Evolutionary conservation across 2,888 invertebrate genomes (phyloP), one percentile per base, ranked within the genome.

Genomic region (Drosophila recens): DNA sequence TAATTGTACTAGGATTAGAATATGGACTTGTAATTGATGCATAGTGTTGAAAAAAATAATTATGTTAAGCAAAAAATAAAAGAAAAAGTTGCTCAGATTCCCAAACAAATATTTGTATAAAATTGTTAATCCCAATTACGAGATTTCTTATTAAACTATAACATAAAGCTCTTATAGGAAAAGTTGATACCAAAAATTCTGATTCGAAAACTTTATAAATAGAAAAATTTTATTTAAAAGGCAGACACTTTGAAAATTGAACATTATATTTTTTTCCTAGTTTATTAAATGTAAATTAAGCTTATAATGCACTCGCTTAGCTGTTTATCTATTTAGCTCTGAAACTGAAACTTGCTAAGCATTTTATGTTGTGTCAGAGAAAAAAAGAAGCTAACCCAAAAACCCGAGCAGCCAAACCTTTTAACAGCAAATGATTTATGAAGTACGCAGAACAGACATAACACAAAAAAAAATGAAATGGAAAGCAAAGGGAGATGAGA

Each of bases 371-470:
- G 72, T 69, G 66, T 62, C 61, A 59, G 66, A 56, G 30, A 51
- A 53, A 45, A 27, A 43, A 27, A 43, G 15, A 40, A 8, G 15
- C 9, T 27, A 27, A 48, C 27, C 17, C 53, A 43, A 59, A 72
- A 64, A 48, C 53, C 64, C 61, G 45, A 57, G 57, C 66, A 58
- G 59, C 80, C 51, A 73, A 84, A 87, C 89, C 84, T 87, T 89
- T 89, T 79, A 84, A 70, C 76, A 62, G 77, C 69, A 81, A 84
- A 85, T 85, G 89, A 85, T 85, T 85, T 85, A 85, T 85, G 84
- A 87, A 85, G 89, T 89, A 69, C 66, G 51, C 70, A 72, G 64
- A 36, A 15, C 63, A 66, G 36, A 49, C 43, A 38, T 48, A 23
- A 40, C 9, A 30, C 10, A 52, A 1, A 23, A 20, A 43, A 43